phyloP scores from a whole-genome alignment of 2,888 invertebrate genomes.

The Erannis defoliaria region DNA sequence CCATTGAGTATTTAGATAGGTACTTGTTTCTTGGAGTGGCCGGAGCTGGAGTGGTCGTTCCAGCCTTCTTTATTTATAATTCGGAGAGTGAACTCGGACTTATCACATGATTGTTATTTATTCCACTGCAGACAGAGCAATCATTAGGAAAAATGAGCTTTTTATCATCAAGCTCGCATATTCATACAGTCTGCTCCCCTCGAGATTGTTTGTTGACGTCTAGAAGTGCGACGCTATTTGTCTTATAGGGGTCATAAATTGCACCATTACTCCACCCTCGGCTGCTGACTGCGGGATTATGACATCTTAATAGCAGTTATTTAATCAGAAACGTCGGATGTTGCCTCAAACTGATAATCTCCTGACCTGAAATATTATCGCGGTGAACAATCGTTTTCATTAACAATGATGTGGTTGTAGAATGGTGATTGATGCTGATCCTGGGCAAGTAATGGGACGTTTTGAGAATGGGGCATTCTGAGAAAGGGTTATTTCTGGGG shows the following conservation, averaged over 20 bases:
- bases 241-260: slow-evolving; percentile 56
- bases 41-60: too few species aligned
- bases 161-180: slow-evolving; percentile 76
- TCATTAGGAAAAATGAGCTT: slow-evolving; percentile 64
- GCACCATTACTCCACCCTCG: slow-evolving; percentile 50
- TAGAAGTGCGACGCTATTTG: slow-evolving; percentile 27
- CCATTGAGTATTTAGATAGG: too few species aligned
- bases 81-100: slow-evolving; percentile 63
- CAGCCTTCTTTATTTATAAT: too few species aligned
- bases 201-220: slow-evolving; percentile 68
- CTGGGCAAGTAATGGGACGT: not conserved
- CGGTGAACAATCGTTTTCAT: slow-evolving; percentile 31
- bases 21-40: too few species aligned
- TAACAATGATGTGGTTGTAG: slow-evolving; percentile 18
- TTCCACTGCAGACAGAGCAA: slow-evolving; percentile 42
- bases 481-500: too few species aligned
- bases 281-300: slow-evolving; percentile 43
- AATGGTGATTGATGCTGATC: slow-evolving; percentile 9
- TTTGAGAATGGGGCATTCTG: not conserved
- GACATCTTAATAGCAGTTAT: slow-evolving; percentile 50
- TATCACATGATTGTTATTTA: slow-evolving; percentile 68
- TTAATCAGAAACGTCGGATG: slow-evolving; percentile 46
- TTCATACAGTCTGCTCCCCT: slow-evolving; percentile 67
- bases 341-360: slow-evolving; percentile 45
- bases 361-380: slow-evolving; percentile 32